A percentile compares a stretch with the other conserved stretches of the same genome.
These are phyloP conservation scores for Lamellibrachia satsuma DNA, from an alignment of 2,888 invertebrate species.

Conservation along the genomic window DNA sequence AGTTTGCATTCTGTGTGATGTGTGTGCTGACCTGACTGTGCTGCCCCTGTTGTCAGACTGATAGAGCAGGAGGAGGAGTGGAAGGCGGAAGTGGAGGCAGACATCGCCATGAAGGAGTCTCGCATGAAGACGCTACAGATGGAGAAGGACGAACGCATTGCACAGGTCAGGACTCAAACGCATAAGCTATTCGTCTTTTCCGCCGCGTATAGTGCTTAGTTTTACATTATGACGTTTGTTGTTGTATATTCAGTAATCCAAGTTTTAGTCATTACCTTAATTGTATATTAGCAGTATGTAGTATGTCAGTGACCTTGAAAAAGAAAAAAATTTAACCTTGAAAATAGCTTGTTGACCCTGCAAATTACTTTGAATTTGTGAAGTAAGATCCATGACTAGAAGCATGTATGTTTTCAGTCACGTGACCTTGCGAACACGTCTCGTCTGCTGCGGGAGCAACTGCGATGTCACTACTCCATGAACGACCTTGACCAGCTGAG, in stretches of 20 bases:
- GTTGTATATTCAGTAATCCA: background rate
- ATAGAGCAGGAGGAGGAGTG: constrained; percentile 42
- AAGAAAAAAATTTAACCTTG: background rate
- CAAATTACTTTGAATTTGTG: background rate
- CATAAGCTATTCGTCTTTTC: background rate
- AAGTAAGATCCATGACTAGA: background rate
- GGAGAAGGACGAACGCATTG: constrained; percentile 39
- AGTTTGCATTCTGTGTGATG: no score
- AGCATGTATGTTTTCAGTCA: constrained; percentile 46
- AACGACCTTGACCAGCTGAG: constrained; percentile 41
- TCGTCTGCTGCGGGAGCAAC: constrained; percentile 53
- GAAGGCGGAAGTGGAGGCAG: constrained; percentile 42
- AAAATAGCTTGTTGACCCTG: background rate
- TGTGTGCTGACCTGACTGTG: background rate
- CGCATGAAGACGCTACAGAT: constrained; percentile 34
- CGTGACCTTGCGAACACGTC: constrained; percentile 55
- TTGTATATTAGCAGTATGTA: background rate
- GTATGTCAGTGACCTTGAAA: background rate
- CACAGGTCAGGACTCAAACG: constrained; percentile 34
- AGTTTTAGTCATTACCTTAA: background rate
- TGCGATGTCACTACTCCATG: constrained; percentile 48
- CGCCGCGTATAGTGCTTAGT: background rate
- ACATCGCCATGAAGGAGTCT: constrained; percentile 43
- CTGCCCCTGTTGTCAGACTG: constrained; percentile 31
- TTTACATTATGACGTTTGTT: background rate